Conservation (phyloP, 2,797 vertebrate genomes). For the Sylvia borin region DNA sequence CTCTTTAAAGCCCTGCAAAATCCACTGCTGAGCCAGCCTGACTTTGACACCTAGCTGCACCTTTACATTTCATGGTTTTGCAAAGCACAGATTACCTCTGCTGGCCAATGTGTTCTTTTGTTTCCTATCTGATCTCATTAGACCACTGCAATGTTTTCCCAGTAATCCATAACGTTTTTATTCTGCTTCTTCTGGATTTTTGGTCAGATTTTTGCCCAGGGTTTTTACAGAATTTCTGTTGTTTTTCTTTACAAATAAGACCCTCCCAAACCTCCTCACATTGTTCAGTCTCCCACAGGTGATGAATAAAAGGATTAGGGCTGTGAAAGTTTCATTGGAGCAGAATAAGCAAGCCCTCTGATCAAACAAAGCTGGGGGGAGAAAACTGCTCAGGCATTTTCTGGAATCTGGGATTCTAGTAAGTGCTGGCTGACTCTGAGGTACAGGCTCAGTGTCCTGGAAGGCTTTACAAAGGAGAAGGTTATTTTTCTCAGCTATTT, state of each 20-base stretch:
- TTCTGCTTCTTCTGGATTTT: not conserved
- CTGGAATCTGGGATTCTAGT: not conserved
- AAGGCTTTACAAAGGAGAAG: not conserved
- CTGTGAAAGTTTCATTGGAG: not conserved
- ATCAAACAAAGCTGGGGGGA: not conserved
- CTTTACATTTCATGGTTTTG: not conserved
- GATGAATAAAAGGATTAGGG: not conserved
- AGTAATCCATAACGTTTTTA: not conserved
- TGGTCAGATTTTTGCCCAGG: not conserved
- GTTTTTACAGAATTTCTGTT: not conserved
- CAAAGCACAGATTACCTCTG: not conserved
- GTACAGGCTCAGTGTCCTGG: not conserved
- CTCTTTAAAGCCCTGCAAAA: not conserved
- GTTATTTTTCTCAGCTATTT: not conserved
- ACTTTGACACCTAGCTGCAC: not conserved
- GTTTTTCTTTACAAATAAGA: not conserved
- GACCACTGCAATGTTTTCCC: not conserved
- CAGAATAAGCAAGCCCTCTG: not conserved
- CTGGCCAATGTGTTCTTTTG: not conserved
- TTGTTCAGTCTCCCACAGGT: not conserved
- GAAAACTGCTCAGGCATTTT: not conserved
- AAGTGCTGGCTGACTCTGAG: not conserved
- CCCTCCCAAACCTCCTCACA: rapidly evolving
- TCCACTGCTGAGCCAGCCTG: not conserved
- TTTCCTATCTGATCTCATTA: not conserved